Evolutionary conservation across 2,113 vertebrate genomes (phyloP), one percentile per base, ranked within the genome.

Genomic region (Dicerorhinus sumatrensis): DNA sequence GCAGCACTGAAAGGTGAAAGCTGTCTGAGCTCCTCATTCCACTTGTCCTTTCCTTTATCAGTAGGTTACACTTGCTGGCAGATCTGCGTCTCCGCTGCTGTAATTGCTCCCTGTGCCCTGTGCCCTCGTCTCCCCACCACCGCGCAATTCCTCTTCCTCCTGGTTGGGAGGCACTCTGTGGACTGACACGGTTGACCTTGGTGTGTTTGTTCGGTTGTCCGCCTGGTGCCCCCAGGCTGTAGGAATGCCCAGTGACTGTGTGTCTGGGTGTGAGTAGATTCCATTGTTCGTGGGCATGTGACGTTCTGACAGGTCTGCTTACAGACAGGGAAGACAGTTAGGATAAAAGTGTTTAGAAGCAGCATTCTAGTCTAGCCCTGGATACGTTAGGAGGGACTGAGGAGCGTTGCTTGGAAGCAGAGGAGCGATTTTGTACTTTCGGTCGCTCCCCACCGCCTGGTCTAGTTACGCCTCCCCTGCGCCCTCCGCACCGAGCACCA

Each of bases 381-480:
- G n/a, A 5, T 21, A 3, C 4, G 0, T 7, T 16, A 2, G 2
- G 11, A 25, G 67, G 56, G 16, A 25, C 33, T 21, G 39, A 21
- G 51, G 29, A 23, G 11, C 0, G 18, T 18, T 20, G 76, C 73
- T 60, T 4, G 1, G 39, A 63, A 63, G 25, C 25, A 0, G 79
- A 20, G 54, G 7, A 20, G 23, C 0, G 31, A 36, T 3, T 8
- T 29, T 27, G 31, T 33, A 27, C 31, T 11, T 48, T 56, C 0
- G 1, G 31, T 5, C 60, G 11, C 23, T 36, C 48, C 39, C 86
- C 9, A 2, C 6, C 0, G 0, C 33, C 27, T 12, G 4, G 1
- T 7, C 48, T 1, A 8, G n/a, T 12, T 12, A 1, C 6, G 12
- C 4, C 33, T n/a, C 36, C 54, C 1, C 0, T 4, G 21, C 20